These are phyloP conservation scores for Carassius gibelio DNA, from an alignment of 2,113 vertebrate genomes.

Conservation along the genomic window DNA sequence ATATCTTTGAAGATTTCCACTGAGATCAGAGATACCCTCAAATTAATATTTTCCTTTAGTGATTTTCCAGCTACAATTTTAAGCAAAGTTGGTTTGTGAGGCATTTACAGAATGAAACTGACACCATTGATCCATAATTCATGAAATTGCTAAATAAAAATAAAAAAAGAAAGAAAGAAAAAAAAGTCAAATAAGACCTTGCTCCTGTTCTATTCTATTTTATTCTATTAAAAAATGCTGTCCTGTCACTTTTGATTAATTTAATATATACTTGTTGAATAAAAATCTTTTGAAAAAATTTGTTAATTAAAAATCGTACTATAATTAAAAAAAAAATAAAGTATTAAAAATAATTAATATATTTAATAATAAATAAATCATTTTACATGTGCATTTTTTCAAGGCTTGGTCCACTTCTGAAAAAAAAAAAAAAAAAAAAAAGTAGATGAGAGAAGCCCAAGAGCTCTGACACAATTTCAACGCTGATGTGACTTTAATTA, in stretches of 20 bases:
- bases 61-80: neutral
- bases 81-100: neutral
- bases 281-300: too few relatives aligned
- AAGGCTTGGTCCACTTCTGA: neutral
- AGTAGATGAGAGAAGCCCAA: neutral
- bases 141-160: too few relatives aligned
- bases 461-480: neutral
- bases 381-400: neutral
- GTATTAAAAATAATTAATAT: too few relatives aligned
- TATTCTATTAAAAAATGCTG: too few relatives aligned
- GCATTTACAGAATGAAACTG: neutral
- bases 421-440: neutral
- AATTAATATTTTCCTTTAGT: neutral
- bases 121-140: neutral
- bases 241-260: too few relatives aligned
- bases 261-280: too few relatives aligned
- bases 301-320: too few relatives aligned
- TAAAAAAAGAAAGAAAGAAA: too few relatives aligned
- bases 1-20: conserved; percentile 27
- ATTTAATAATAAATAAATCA: too few relatives aligned
- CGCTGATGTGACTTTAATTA: conserved; percentile 10
- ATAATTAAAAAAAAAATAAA: too few relatives aligned
- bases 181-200: too few relatives aligned
- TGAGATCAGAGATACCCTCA: conserved; percentile 20
- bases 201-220: too few relatives aligned